Conservation (phyloP, 1,140 invertebrate species). For the Meloidogyne hapla region DNA sequence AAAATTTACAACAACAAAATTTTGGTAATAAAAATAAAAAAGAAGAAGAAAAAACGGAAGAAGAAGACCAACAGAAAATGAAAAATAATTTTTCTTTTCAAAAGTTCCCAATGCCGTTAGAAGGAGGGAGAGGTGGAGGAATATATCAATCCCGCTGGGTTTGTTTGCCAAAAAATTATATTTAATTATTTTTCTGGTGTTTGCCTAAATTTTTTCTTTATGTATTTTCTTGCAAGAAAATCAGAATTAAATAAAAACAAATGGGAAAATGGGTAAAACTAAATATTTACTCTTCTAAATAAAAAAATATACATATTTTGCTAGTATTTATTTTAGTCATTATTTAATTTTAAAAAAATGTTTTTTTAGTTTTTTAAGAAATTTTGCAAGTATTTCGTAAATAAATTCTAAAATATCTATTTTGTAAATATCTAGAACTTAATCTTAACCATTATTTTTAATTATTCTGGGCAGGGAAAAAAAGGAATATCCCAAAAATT, state of each 20-base stretch:
- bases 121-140: background rate
- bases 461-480: too few relatives aligned
- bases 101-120: background rate
- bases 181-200: background rate
- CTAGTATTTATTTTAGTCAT: too few relatives aligned
- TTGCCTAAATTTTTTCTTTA: background rate
- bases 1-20: background rate
- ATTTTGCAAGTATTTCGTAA: too few relatives aligned
- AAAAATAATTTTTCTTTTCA: conserved; percentile 3
- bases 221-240: background rate
- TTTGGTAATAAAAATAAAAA: background rate
- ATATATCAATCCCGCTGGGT: background rate
- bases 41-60: background rate
- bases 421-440: too few relatives aligned
- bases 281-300: background rate
- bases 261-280: background rate
- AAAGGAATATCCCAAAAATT: too few relatives aligned
- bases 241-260: conserved; percentile 5
- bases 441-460: too few relatives aligned
- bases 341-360: too few relatives aligned
- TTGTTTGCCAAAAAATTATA: background rate
- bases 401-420: too few relatives aligned
- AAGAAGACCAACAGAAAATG: background rate
- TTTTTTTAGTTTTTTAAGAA: too few relatives aligned
- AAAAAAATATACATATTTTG: too few relatives aligned